Evolutionary conservation across 2,113 vertebrate species (phyloP), one percentile per base, ranked within the genome.

Genomic region (Axis porcinus): DNA sequence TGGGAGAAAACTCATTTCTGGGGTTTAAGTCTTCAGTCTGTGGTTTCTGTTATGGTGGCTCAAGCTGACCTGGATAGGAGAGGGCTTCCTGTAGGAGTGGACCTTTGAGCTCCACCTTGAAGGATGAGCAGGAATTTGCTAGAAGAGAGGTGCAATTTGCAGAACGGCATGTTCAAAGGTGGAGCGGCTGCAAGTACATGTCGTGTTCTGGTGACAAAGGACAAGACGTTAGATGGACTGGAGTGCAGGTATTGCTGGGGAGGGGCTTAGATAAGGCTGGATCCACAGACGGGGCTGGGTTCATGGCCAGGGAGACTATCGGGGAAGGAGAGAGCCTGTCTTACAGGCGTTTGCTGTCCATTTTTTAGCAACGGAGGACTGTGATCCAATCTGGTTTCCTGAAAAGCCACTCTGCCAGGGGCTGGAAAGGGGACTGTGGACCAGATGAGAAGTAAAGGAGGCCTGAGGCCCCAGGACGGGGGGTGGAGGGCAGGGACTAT

Each of bases 111-210:
- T 78, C n/a, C 19, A 30, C 74, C 62, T 82, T 79, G 70, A 93
- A 94, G 43, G 74, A 25, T n/a, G 70, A 95, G 93, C 60, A 93
- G 89, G 94, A 57, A 74, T 86, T 92, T 78, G 33, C 94, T 50
- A 21, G 92, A 94, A 94, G 89, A 89, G 52, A 76, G 60, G 78
- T 55, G 45, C 76, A 57, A 36, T 84, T 55, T 40, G 52, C 55
- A 50, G 78, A 47, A 86, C 0, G 14, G 50, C 94, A 97, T 91
- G 98, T 98, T 62, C 97, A 97, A 98, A 98, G 98, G 98, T 98
- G 88, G 82, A 82, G 54, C 95, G 43, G 67, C 95, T 78, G 11
- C 1, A 3, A 52, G 85, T 25, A 21, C 93, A 43, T 43, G 84
- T 74, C 33, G 0, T 78, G 45, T 57, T 94, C 92, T 50, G 67